Conservation (phyloP, 2,888 invertebrate genomes). For the Diachrysia chrysitis region DNA sequence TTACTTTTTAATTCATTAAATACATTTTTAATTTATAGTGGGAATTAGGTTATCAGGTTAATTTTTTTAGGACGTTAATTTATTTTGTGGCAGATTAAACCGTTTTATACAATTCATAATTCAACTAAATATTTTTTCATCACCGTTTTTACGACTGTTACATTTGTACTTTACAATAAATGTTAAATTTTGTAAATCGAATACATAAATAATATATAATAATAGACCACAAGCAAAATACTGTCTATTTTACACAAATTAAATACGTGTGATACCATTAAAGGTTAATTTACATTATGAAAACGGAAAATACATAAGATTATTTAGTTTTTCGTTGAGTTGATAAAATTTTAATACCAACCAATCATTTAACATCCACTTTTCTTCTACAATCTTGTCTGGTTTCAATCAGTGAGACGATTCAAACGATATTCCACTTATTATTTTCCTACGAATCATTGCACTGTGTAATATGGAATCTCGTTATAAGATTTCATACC, state of each 20-base stretch:
- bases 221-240: no score
- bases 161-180: no score
- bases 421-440: conserved; percentile 46
- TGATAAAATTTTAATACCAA: neutral
- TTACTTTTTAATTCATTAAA: conserved; percentile 36
- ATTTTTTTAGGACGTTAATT: neutral
- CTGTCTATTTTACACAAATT: no score
- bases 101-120: no score
- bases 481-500: conserved; percentile 40
- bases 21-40: conserved; percentile 12
- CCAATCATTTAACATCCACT: neutral
- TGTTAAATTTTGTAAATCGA: neutral
- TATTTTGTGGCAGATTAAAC: neutral
- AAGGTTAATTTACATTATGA: no score
- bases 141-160: no score
- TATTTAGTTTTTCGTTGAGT: neutral
- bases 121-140: no score
- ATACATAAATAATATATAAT: no score
- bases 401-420: conserved; percentile 44
- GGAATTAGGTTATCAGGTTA: conserved; percentile 2
- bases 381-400: neutral
- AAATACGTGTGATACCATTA: no score
- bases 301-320: neutral
- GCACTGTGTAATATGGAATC: conserved; percentile 46
- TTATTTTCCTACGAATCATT: conserved; percentile 56